These are phyloP conservation scores for Papilio dardanus DNA, from an alignment of 1,140 invertebrate genomes.

Conservation along the genomic window DNA sequence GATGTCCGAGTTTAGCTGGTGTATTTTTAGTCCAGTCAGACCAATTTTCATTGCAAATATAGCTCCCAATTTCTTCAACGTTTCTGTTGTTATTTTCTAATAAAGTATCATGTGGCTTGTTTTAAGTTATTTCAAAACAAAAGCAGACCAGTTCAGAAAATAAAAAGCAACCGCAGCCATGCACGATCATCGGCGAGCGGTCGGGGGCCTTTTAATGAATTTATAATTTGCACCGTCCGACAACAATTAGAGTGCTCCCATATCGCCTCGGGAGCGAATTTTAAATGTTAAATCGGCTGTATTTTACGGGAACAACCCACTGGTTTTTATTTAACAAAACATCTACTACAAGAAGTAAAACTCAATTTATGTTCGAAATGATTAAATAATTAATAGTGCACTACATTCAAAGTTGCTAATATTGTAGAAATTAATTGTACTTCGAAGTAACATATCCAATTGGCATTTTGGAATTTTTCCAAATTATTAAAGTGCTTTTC, in stretches of 20 bases:
- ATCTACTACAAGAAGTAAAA: not conserved
- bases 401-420: no score
- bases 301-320: constrained; percentile 56
- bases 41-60: no score
- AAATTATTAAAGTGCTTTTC: no score
- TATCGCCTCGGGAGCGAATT: constrained; percentile 52
- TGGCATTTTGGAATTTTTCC: no score
- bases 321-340: constrained; percentile 38
- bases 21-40: no score
- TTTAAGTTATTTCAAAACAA: not conserved
- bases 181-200: constrained; percentile 22
- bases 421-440: no score
- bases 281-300: constrained; percentile 58
- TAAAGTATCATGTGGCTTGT: not conserved
- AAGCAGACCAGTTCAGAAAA: constrained; percentile 5
- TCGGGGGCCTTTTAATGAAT: constrained; percentile 55
- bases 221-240: constrained; percentile 64
- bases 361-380: not conserved
- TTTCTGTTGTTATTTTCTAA: not conserved
- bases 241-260: constrained; percentile 58
- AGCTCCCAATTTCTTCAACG: no score
- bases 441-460: no score
- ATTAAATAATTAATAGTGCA: no score
- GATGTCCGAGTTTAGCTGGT: no score
- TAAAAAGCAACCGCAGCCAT: not conserved